Evolutionary conservation across 2,113 vertebrate species (phyloP), one percentile per base, ranked within the genome.

Genomic region (Dolichotis patagonum): DNA sequence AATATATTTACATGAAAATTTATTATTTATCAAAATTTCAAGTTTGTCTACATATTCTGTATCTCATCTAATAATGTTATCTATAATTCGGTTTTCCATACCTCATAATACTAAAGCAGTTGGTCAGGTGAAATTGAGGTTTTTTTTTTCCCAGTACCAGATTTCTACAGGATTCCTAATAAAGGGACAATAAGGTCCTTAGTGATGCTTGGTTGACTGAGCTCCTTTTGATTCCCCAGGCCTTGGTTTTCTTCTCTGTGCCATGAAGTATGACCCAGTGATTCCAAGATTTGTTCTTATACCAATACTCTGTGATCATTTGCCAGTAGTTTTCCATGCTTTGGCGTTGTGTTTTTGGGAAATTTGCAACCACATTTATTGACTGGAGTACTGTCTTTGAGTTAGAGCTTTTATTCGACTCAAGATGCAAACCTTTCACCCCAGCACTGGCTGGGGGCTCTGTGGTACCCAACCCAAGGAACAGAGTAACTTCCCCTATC

Each of bases 161-260:
- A 11, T 82, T 95, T 90, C 85, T 62, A 28, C 49, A 82, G 75
- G 75, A 22, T 5, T 41, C 41, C 26, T 95, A 75, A 30, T 38
- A 52, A 77, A 54, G 56, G 58, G 9, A 7, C 82, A n/a, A 43
- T 81, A 65, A 71, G 32, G 19, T 63, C 0, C 32, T 93, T 56
- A 85, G 35, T 43, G 58, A 73, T 88, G 52, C 58, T 88, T 83
- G 26, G 73, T n/a, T 91, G 91, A 43, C 93, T 82, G 78, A 85
- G 43, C n/a, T 81, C 80, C 8, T 56, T 52, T 89, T 7, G 8
- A 58, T 28, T 38, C 67, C 80, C 65, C 58, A 35, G 43, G 54
- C 87, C 81, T 93, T 49, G 28, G 41, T 82, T 93, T 85, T 75
- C 41, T 22, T 58, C 85, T 96, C 38, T 41, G 22, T 38, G 56